Conservation (phyloP, 2,888 invertebrate genomes). For the Thymelicus acteon region DNA sequence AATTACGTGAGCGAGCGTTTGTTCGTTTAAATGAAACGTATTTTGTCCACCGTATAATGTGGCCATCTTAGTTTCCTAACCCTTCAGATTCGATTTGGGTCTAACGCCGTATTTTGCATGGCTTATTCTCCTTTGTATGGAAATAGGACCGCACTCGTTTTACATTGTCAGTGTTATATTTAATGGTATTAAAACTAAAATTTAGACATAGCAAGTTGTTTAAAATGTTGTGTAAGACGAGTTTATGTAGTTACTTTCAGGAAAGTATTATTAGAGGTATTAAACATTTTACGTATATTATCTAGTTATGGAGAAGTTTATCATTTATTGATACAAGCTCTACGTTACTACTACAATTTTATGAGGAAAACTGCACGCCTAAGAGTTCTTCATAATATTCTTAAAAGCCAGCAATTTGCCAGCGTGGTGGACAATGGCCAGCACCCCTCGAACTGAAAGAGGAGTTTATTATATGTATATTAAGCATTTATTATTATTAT, state of each 20-base stretch:
- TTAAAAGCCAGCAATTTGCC: no score
- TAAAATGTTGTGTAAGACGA: neutral
- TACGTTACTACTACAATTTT: no score
- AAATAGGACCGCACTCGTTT: slow-evolving; percentile 32
- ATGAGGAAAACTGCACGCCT: no score
- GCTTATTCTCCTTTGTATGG: slow-evolving; percentile 34
- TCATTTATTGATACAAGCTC: no score
- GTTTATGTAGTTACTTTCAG: neutral
- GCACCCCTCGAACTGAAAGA: no score
- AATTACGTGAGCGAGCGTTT: slow-evolving; percentile 58
- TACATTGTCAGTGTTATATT: slow-evolving; percentile 27
- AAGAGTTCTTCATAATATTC: no score
- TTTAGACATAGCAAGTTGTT: neutral
- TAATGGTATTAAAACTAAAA: slow-evolving; percentile 26
- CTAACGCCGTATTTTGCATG: slow-evolving; percentile 35
- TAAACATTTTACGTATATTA: no score
- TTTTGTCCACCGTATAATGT: slow-evolving; percentile 48
- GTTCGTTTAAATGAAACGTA: slow-evolving; percentile 50
- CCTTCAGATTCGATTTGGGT: slow-evolving; percentile 33
- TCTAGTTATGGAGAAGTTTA: no score
- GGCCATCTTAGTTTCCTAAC: slow-evolving; percentile 36
- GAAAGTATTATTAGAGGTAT: no score
- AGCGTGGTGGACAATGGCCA: no score
- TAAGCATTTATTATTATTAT: no score
- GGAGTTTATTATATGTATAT: no score